phyloP scores from a whole-genome alignment of 2,888 invertebrate genomes.

The Parascotia fuliginaria region DNA sequence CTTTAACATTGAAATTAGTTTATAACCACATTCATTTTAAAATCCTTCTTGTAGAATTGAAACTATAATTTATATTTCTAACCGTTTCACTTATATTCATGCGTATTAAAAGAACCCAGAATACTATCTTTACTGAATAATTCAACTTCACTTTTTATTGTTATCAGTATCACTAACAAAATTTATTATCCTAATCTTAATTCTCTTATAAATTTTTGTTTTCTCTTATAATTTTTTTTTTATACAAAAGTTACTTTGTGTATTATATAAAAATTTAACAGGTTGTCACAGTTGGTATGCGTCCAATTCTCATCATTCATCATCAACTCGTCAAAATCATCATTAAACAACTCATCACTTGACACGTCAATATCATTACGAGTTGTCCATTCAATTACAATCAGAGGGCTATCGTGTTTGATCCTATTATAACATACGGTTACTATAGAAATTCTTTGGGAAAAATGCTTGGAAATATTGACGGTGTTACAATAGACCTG shows the following conservation, averaged over 20 bases:
- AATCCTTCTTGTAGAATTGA: neutral
- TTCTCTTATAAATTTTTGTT: constrained; percentile 33
- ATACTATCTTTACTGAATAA: neutral
- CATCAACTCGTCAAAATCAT: constrained; percentile 40
- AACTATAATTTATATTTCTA: neutral
- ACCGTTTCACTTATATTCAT: neutral
- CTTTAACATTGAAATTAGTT: constrained; percentile 8
- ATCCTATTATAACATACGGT: constrained; percentile 44
- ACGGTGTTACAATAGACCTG: constrained; percentile 68
- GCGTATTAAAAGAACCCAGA: neutral
- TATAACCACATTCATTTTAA: neutral
- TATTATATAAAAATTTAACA: constrained; percentile 31
- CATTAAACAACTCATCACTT: constrained; percentile 42
- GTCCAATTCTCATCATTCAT: constrained; percentile 39
- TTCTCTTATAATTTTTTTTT: constrained; percentile 26
- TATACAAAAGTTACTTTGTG: constrained; percentile 32
- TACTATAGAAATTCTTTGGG: constrained; percentile 44
- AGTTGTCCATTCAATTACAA: constrained; percentile 46
- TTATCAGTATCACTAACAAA: constrained; percentile 20
- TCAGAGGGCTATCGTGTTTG: constrained; percentile 44
- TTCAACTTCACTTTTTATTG: neutral
- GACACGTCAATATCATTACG: constrained; percentile 44
- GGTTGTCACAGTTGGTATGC: constrained; percentile 29
- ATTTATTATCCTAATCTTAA: constrained; percentile 24
- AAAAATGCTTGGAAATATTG: constrained; percentile 72